A percentile compares a stretch with the other conserved stretches of the same genome.
phyloP scores from a whole-genome alignment of 2,113 vertebrate genomes.

The Cyrtonyx montezumae region DNA sequence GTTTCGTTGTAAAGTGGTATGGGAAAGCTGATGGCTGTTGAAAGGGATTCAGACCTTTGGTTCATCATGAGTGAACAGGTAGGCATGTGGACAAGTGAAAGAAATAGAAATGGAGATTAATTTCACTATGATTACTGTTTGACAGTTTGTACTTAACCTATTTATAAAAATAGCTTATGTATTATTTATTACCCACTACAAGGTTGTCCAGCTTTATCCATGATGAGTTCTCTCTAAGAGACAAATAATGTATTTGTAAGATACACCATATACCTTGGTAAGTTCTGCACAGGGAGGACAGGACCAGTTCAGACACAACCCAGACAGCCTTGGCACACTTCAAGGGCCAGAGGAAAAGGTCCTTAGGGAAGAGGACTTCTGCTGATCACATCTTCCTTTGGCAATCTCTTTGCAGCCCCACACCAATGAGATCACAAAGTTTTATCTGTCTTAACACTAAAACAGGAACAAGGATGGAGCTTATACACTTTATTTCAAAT shows the following conservation, averaged over 20 bases:
- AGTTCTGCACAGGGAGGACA: not conserved
- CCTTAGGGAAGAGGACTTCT: not conserved
- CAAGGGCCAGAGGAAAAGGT: fast-evolving
- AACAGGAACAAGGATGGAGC: not conserved
- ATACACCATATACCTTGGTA: not conserved
- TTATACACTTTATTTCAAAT: not conserved
- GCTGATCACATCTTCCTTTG: not conserved
- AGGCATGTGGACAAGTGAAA: not conserved
- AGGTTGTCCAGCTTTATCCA: not conserved
- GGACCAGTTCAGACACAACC: not conserved
- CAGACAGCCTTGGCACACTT: not conserved
- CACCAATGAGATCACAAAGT: not conserved
- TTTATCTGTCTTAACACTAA: not conserved
- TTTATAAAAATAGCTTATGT: not conserved
- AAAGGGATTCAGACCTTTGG: not conserved
- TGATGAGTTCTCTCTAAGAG: not conserved
- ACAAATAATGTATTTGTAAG: not conserved
- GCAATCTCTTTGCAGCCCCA: not conserved
- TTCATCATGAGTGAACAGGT: not conserved
- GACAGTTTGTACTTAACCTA: not conserved
- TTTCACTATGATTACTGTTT: not conserved
- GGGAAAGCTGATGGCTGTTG: not conserved
- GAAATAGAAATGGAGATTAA: not conserved
- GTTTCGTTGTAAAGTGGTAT: not conserved
- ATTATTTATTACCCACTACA: not conserved